phyloP scores from a whole-genome alignment of 2,113 vertebrate genomes.

The Centropus unirufus region DNA sequence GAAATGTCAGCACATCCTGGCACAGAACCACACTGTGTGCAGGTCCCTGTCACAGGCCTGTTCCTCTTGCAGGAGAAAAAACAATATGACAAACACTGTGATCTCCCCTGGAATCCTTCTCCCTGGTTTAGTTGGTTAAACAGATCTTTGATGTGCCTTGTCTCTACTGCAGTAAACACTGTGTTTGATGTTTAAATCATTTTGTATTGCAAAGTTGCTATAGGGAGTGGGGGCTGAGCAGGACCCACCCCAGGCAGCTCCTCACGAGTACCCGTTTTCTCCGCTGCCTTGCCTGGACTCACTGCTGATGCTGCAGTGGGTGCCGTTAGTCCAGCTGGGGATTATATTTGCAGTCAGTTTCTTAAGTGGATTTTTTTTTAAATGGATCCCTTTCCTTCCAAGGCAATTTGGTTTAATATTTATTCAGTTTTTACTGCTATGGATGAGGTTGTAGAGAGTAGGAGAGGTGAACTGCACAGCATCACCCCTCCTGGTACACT shows the following conservation, averaged over 20 bases:
- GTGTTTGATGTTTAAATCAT: background rate
- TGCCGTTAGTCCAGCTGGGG: background rate
- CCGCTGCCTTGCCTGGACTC: background rate
- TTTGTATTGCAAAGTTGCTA: rapidly evolving
- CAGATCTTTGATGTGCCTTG: background rate
- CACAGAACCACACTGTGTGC: rapidly evolving
- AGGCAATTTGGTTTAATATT: background rate
- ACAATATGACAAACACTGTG: rapidly evolving
- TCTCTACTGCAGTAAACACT: background rate
- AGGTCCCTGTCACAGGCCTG: background rate
- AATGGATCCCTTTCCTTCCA: background rate
- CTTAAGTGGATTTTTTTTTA: background rate
- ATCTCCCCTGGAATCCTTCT: background rate
- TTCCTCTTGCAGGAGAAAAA: background rate
- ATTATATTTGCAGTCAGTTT: background rate
- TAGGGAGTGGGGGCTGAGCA: rapidly evolving
- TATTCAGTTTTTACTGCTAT: background rate
- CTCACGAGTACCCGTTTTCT: too few relatives aligned
- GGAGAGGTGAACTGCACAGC: background rate
- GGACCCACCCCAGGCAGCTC: background rate
- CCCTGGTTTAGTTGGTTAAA: background rate
- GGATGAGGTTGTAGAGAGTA: background rate
- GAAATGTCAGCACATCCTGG: background rate
- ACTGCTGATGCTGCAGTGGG: rapidly evolving
- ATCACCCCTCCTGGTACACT: background rate